phyloP scores from a whole-genome alignment of 2,888 invertebrate genomes.

The Malachius bipustulatus region DNA sequence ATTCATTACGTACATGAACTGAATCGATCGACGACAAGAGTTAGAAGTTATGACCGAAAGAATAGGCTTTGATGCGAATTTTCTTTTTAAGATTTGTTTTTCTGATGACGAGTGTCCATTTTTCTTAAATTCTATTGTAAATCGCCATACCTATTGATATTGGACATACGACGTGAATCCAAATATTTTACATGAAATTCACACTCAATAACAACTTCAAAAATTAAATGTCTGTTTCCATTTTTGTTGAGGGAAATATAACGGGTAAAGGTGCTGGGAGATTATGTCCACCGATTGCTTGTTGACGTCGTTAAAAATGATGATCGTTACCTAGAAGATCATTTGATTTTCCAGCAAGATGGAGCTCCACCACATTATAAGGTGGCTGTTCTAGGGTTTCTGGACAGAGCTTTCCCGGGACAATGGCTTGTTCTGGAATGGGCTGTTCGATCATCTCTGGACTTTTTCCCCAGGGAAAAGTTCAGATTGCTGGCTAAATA shows the following conservation, averaged over 20 bases:
- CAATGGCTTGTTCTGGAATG: neutral
- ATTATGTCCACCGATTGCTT: neutral
- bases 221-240: conserved; percentile 1
- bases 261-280: neutral
- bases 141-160: conserved; percentile 13
- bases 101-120: conserved; percentile 10
- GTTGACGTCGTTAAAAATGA: conserved; percentile 1
- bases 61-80: neutral
- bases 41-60: conserved; percentile 14
- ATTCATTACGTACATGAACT: conserved; percentile 20
- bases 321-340: conserved; percentile 2
- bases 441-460: no score
- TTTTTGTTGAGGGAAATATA: neutral
- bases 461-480: no score
- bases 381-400: neutral
- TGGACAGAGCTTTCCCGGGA: conserved; percentile 1
- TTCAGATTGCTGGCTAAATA: no score
- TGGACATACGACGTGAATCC: conserved; percentile 6
- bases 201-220: conserved; percentile 6
- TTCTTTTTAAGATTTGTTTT: conserved; percentile 9
- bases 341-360: neutral
- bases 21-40: conserved; percentile 18
- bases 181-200: neutral
- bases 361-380: neutral
- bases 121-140: conserved; percentile 12